phyloP scores from a whole-genome alignment of 2,113 vertebrate genomes.

The Gopherus evgoodei region DNA sequence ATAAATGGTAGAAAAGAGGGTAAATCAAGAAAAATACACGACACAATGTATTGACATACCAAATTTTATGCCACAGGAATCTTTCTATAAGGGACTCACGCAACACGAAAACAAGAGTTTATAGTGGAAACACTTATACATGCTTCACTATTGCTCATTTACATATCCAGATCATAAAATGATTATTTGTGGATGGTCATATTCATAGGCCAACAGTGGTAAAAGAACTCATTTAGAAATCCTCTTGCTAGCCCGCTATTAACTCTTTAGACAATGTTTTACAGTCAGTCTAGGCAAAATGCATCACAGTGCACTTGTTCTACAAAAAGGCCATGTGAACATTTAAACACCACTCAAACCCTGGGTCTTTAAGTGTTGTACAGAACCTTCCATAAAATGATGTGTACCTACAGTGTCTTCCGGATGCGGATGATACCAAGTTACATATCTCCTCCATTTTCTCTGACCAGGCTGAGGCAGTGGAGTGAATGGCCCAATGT shows the following conservation, averaged over 20 bases:
- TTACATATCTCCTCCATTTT: not conserved
- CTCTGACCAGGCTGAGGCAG: not conserved
- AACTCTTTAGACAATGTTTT: not conserved
- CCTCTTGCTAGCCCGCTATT: not conserved
- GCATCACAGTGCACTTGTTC: not conserved
- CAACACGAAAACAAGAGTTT: not conserved
- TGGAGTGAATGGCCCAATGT: not conserved
- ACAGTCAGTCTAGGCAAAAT: not conserved
- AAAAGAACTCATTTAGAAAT: not conserved
- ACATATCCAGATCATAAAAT: not conserved
- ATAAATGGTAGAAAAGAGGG: not conserved
- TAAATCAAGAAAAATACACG: not conserved
- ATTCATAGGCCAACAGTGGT: not conserved
- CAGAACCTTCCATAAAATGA: not conserved
- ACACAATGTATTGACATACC: not conserved
- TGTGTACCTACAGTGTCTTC: not conserved
- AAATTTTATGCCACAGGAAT: not conserved
- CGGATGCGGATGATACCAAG: not conserved
- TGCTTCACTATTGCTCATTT: not conserved
- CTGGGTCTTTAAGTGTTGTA: not conserved
- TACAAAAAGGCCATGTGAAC: not conserved
- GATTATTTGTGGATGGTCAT: not conserved
- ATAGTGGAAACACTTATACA: not conserved
- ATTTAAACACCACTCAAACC: not conserved
- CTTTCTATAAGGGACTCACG: not conserved